These are phyloP conservation scores for Anthopleura xanthogrammica DNA, from an alignment of 92 coral and sea anemone species.

Conservation along the genomic window DNA sequence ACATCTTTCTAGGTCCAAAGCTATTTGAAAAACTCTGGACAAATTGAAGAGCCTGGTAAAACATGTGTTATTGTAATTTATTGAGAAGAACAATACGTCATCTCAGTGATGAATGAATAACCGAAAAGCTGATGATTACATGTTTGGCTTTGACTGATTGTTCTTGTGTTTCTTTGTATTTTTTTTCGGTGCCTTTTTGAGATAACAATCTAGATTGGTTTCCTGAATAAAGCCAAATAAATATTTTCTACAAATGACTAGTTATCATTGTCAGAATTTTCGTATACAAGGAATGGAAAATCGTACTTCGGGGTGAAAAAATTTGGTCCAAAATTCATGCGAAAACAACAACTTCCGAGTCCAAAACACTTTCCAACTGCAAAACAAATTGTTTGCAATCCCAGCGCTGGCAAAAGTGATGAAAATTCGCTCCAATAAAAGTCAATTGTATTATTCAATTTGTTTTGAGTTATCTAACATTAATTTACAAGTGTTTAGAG, in stretches of 20 bases:
- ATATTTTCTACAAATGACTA: constrained; percentile 37
- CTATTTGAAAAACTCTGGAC: not conserved
- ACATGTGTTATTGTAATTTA: constrained; percentile 37
- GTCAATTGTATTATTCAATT: constrained; percentile 16
- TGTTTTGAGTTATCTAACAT: constrained; percentile 37
- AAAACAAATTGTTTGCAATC: not conserved
- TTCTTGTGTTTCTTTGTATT: constrained; percentile 28
- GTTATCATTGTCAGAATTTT: constrained; percentile 21
- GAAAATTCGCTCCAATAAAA: not conserved
- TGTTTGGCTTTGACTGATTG: constrained; percentile 22
- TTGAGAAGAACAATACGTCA: not conserved
- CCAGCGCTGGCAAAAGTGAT: not conserved
- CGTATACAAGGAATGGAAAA: constrained; percentile 29
- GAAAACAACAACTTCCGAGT: too few relatives aligned
- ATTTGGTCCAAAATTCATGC: not conserved
- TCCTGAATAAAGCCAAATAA: constrained; percentile 60
- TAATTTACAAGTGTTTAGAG: constrained; percentile 43
- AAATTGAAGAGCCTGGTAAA: not conserved
- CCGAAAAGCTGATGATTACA: constrained; percentile 21
- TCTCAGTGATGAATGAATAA: not conserved
- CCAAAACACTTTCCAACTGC: not conserved
- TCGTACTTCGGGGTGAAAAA: not conserved
- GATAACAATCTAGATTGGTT: constrained; percentile 56
- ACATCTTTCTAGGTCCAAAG: not conserved
- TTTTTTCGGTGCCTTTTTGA: constrained; percentile 55